phyloP scores from a whole-genome alignment of 2,888 invertebrate species.

The Barypeithes pellucidus region DNA sequence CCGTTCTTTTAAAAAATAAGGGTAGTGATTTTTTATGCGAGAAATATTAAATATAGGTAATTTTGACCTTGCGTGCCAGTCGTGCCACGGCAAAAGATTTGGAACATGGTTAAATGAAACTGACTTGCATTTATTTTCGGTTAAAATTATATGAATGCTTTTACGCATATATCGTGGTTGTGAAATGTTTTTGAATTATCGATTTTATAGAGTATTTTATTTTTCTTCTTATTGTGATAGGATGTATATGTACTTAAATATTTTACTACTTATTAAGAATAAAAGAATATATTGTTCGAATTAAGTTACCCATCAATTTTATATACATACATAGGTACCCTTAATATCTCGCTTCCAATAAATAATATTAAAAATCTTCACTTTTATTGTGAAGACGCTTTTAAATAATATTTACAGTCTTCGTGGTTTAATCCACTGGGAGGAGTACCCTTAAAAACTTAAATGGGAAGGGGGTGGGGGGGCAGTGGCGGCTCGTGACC shows the following conservation, averaged over 20 bases:
- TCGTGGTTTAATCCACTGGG: too few species aligned
- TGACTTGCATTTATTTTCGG: not conserved
- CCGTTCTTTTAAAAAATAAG: not conserved
- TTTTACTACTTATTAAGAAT: conserved; percentile 46
- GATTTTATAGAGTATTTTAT: conserved; percentile 42
- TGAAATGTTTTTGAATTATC: conserved; percentile 33
- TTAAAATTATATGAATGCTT: not conserved
- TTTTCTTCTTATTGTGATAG: conserved; percentile 48
- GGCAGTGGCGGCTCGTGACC: too few species aligned
- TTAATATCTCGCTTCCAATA: too few species aligned
- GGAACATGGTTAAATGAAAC: too few species aligned
- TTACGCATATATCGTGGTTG: conserved; percentile 47
- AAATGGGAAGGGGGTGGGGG: too few species aligned
- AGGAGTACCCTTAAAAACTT: too few species aligned
- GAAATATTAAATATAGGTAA: not conserved
- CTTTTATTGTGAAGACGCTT: too few species aligned
- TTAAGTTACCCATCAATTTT: conserved; percentile 20
- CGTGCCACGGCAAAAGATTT: too few species aligned
- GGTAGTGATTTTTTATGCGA: not conserved
- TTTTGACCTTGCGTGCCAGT: not conserved
- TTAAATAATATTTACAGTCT: too few species aligned
- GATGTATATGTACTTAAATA: conserved; percentile 57
- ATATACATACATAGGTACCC: too few species aligned
- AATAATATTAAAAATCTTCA: too few species aligned
- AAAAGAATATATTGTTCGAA: conserved; percentile 23